Evolutionary conservation across 64 coral and sea anemone genomes (phyloP), one percentile per base, ranked within the genome.

Genomic region (Platygyra sinensis): DNA sequence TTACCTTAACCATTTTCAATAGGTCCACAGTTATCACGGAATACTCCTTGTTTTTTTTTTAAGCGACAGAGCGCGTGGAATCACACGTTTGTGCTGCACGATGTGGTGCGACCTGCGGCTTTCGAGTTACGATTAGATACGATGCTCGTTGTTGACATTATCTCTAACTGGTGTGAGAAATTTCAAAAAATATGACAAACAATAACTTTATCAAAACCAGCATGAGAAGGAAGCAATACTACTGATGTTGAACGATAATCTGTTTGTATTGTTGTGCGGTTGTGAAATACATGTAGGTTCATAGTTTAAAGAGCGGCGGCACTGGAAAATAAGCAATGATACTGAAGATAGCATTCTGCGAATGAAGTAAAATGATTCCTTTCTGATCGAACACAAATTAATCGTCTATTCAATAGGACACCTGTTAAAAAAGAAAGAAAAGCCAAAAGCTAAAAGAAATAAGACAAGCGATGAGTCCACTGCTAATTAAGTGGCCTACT

Each of bases 111-210:
- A 85, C 81, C 81, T 72, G 81, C 81, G 81, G 3, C 81, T 85
- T 85, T 85, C 81, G 31, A 85, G 61, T 20, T 72, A 8, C 36
- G 31, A 71, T 71, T 85, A 9, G 67, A 85, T 85, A 28, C 24
- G 14, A 71, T 25, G 8, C 62, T 28, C 62, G 62, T 72, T 85
- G 81, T 85, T 85, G 62, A 85, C 33, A 85, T 85, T 85, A 29
- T 85, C 17, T 6, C 10, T 39, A 18, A 85, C 81, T 71, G 81
- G 81, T 85, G 81, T 67, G 36, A 85, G 71, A 65, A 30, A 50
- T 10, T 24, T 49, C 4, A 50, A 50, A 51, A 77, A 36, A 30
- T 16, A 42, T 18, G 4, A 49, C 39, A 22, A 51, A 22, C 33
- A 77, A 51, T 50, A 42, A 51, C 19, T 42, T n/a, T 10, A 6